These are phyloP conservation scores for Sapayoa aenigma DNA, from an alignment of 2,113 vertebrate genomes.

Conservation along the genomic window DNA sequence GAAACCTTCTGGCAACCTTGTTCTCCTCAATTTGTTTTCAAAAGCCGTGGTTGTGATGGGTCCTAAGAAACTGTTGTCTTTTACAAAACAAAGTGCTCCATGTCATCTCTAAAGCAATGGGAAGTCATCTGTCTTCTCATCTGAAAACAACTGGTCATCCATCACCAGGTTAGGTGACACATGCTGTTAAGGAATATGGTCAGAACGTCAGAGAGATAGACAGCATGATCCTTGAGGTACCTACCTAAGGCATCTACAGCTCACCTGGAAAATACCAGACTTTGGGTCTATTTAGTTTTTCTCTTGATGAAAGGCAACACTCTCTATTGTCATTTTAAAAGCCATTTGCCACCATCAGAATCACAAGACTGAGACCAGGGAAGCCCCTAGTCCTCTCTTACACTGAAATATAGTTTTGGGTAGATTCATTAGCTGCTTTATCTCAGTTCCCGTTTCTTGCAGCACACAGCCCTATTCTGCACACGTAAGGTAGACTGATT, in stretches of 20 bases:
- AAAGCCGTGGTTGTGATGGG: background rate
- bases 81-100: background rate
- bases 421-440: background rate
- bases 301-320: background rate
- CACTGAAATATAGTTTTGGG: background rate
- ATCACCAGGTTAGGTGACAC: background rate
- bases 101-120: background rate
- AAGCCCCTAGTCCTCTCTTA: background rate
- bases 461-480: background rate
- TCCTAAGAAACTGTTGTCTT: background rate
- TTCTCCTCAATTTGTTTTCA: background rate
- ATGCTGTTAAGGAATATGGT: background rate
- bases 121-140: background rate
- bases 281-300: background rate
- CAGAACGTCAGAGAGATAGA: background rate
- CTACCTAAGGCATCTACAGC: background rate
- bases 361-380: background rate
- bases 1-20: background rate
- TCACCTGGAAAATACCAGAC: background rate
- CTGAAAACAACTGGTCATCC: background rate
- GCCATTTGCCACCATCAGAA: background rate
- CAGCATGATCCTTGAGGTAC: fast-evolving
- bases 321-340: background rate
- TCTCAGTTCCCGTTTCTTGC: background rate
- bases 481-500: background rate